A percentile compares a stretch with the other conserved stretches of the same genome.
phyloP scores from a whole-genome alignment of 2,113 vertebrate species.

The Colius striatus region DNA sequence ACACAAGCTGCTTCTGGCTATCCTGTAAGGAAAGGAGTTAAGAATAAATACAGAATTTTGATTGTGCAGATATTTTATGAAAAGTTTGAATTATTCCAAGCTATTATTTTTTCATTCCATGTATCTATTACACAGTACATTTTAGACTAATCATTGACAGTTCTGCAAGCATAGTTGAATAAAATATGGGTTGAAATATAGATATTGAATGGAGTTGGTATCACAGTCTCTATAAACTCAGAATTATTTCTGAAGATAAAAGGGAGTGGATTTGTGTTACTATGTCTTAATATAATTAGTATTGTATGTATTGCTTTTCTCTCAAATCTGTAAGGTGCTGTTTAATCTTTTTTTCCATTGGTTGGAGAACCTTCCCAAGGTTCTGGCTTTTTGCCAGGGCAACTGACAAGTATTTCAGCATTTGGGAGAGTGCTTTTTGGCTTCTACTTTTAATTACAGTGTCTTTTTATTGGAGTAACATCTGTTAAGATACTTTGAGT shows the following conservation, averaged over 20 bases:
- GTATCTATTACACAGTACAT: not conserved
- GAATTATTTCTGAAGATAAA: not conserved
- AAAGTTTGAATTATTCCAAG: not conserved
- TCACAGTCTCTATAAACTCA: not conserved
- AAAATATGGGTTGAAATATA: not conserved
- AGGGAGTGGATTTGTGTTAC: not conserved
- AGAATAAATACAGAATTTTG: not conserved
- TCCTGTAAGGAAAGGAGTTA: not conserved
- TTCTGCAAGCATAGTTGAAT: not conserved
- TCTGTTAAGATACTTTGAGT: not conserved
- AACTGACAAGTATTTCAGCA: not conserved
- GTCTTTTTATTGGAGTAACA: constrained; percentile 12
- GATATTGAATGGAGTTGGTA: not conserved
- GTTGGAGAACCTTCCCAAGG: not conserved
- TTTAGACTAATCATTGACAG: not conserved
- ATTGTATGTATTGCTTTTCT: not conserved
- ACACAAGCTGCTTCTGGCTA: not conserved
- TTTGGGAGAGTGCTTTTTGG: not conserved
- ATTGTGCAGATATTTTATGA: not conserved
- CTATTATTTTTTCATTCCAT: not conserved
- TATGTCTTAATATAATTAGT: not conserved
- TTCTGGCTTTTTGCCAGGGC: not conserved
- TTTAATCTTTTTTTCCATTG: not conserved
- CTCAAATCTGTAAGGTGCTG: accelerated
- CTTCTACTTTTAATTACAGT: not conserved